Base-by-base conservation (phyloP, 2,797 vertebrate species). In the Alfaro cultratus region DNA sequence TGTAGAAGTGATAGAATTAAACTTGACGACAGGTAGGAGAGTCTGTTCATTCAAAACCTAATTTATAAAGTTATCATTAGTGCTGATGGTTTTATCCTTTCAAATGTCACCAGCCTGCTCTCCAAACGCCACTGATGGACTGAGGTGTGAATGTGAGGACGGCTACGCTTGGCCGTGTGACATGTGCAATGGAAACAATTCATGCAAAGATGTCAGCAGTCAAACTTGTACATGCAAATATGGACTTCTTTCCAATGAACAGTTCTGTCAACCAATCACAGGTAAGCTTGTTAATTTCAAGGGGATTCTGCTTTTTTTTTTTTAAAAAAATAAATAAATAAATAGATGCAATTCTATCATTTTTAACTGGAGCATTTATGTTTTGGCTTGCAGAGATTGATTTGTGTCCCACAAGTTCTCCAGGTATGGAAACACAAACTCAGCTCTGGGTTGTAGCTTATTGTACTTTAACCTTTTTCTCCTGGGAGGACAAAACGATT, bases 171-270 rank as follows among this genome's bases (percentile, higher is more conserved):
- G 62, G 62, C 62, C 62, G 0, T 64, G 62, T 64, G 62, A 64
- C 7, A 18, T 36, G 62, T 64, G 62, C 16, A 64, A 64, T 18
- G 15, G 16, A 31, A 72, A 11, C 43, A 46, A 46, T 72, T 72
- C 68, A 72, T 72, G 68, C 68, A 72, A 18, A 29, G 15, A 72
- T 46, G 23, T 72, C 26, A 72, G 68, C 41, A 72, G 68, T 45
- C 41, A 46, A 45, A 46, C 43, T 2, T 72, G 68, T 46, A 8
- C 68, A 29, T 72, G 68, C 43, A 45, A 43, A n/a, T 43, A 71
- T 45, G 41, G 41, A 29, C 41, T 45, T 43, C 26, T 41, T n/a
- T 26, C 23, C 8, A n/a, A 45, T 16, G 23, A 71, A 7, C 11
- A 71, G 41, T 26, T 71, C 68, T 71, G 68, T 71, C 41, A 45